Base-by-base conservation (phyloP, 2,888 invertebrate species). In the Coelopa pilipes region DNA sequence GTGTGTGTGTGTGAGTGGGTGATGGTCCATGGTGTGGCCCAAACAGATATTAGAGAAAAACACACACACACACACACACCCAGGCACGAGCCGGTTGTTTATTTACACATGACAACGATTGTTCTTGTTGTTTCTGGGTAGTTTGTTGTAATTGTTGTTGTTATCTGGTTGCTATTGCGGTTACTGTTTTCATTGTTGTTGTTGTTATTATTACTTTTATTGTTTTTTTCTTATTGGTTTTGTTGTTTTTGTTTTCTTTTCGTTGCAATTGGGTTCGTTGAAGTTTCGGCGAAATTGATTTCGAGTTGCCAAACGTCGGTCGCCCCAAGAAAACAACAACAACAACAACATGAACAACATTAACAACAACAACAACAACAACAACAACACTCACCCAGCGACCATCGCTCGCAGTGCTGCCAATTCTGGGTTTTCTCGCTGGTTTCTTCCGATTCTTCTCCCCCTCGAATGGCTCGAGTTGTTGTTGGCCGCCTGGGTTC, bases 91-190 rank as follows among this genome's bases (percentile, higher is more conserved):
- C n/a, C n/a, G 13, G 3, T 53, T 53, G 47, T 73, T 69, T 73
- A 69, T 73, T 73, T 69, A 73, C 73, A 73, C 73, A 53, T 68
- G 62, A 72, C 67, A 59, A 34, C 66, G 49, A 72, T 72, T 55
- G 66, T 69, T 69, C 34, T 4, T 67, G 67, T 67, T 19, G 24
- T 67, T 67, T 21, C 47, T 66, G 47, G n/a, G n/a, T n/a, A n/a
- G n/a, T n/a, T 34, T 34, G 34, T 34, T 2, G 34, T 45, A 46
- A 17, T 63, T n/a, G 19, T 17, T 46, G 11, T 34, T 34, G 34
- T 34, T 34, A 7, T 34, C 7, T n/a, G n/a, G 34, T 4, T 34
- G 4, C 7, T 2, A 7, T 34, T n/a, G n/a, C n/a, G n/a, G 46
- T 63, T n/a, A 46, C 47, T 46, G 11, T 34, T 34, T 2, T 34